Evolutionary conservation across 2,113 vertebrate genomes (phyloP).

Genomic region (Paramormyrops kingsleyae): DNA sequence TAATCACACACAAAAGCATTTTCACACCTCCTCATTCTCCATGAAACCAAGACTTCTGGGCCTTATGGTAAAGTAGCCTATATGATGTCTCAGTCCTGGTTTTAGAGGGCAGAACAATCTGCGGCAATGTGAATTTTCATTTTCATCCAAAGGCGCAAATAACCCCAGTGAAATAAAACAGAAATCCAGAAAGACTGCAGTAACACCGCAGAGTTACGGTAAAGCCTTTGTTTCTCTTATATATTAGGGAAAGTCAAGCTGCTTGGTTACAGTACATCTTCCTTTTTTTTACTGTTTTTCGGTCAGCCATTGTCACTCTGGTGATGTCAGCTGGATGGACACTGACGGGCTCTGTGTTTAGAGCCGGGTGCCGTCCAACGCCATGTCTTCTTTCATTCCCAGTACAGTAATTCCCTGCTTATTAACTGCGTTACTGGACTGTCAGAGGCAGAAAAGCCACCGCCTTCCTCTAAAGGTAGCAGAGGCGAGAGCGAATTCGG

Average conservation of each 20-base stretch:
- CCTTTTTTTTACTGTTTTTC: not conserved
- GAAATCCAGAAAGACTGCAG: not conserved
- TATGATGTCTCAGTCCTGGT: not conserved
- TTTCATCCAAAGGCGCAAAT: not conserved
- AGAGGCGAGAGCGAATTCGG: not conserved
- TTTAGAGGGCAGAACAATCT: not conserved
- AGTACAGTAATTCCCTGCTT: not conserved
- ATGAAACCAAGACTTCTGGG: not conserved
- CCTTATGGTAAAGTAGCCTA: not conserved
- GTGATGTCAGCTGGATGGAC: not conserved
- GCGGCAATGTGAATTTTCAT: not conserved
- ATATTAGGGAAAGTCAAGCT: not conserved
- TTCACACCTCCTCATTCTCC: not conserved
- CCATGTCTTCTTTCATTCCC: not conserved
- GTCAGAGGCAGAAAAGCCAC: not conserved
- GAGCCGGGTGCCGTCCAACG: not conserved
- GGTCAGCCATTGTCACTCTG: not conserved
- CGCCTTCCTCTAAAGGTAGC: not conserved
- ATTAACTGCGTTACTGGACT: not conserved
- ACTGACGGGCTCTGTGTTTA: not conserved
- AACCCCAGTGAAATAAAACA: not conserved
- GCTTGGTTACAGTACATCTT: not conserved
- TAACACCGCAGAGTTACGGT: not conserved
- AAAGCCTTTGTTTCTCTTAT: not conserved
- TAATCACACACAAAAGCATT: not conserved